A percentile compares a stretch with the other conserved stretches of the same genome.
Conservation (phyloP, 2,888 invertebrate species). For the Trisateles emortualis region DNA sequence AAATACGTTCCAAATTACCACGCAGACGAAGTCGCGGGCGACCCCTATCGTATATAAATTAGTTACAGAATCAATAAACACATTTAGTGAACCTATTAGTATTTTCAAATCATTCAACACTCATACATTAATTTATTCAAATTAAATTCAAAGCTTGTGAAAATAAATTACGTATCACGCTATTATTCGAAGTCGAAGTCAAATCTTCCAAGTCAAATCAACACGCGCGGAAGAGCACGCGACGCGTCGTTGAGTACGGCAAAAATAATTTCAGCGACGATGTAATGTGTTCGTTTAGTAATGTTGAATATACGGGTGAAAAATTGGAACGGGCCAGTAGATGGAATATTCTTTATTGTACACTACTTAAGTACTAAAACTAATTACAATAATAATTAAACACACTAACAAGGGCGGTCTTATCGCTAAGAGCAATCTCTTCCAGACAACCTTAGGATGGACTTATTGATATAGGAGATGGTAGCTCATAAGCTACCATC, state of each 20-base stretch:
- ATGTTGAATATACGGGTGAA: constrained; percentile 8
- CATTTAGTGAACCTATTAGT: background rate
- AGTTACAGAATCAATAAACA: background rate
- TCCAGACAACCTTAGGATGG: too few species aligned
- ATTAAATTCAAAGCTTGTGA: constrained; percentile 18
- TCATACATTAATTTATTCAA: constrained; percentile 25
- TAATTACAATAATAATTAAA: too few species aligned
- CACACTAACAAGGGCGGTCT: too few species aligned
- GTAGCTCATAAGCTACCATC: too few species aligned
- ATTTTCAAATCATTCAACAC: constrained; percentile 13
- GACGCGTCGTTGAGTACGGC: constrained; percentile 6
- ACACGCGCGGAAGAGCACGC: constrained; percentile 9
- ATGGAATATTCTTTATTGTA: background rate
- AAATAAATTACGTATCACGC: constrained; percentile 20
- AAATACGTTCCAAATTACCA: too few species aligned
- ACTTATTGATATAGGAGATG: too few species aligned
- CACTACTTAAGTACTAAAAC: background rate
- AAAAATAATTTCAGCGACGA: constrained; percentile 16
- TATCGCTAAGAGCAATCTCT: too few species aligned
- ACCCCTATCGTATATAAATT: too few species aligned
- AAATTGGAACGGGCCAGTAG: background rate
- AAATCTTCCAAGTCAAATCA: constrained; percentile 15
- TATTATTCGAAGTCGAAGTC: constrained; percentile 14
- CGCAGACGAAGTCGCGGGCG: too few species aligned
- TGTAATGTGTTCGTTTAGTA: constrained; percentile 6